phyloP scores from a whole-genome alignment of 2,113 vertebrate genomes.

The Bos indicus region DNA sequence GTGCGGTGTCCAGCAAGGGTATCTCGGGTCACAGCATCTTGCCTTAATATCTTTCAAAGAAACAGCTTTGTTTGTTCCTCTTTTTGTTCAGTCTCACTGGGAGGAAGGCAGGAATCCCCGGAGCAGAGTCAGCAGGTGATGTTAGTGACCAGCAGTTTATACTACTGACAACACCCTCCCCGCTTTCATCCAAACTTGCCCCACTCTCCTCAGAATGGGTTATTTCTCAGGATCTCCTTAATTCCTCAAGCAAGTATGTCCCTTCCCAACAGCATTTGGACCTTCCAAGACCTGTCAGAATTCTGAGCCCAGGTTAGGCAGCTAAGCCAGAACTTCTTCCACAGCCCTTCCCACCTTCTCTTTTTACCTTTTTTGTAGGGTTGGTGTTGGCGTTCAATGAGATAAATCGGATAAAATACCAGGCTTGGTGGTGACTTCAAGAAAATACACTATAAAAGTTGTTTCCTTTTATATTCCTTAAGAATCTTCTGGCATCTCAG shows the following conservation, averaged over 20 bases:
- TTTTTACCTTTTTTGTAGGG: background rate
- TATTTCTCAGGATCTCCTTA: background rate
- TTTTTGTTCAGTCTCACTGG: background rate
- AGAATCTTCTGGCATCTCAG: background rate
- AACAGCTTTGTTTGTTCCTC: background rate
- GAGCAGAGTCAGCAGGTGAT: background rate
- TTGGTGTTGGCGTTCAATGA: background rate
- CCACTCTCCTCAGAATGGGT: background rate
- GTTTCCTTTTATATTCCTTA: background rate
- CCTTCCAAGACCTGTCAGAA: background rate
- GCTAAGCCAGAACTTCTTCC: background rate
- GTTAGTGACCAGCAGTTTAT: background rate
- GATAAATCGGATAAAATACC: background rate
- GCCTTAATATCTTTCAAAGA: background rate
- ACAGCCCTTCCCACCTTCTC: background rate
- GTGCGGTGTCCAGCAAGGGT: background rate
- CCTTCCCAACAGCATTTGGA: background rate
- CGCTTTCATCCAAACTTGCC: background rate
- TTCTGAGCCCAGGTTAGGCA: background rate
- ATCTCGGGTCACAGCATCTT: background rate
- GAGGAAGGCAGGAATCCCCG: background rate
- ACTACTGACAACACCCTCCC: background rate
- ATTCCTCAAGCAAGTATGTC: background rate
- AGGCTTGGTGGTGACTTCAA: background rate
- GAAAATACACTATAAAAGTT: background rate